Evolutionary conservation across 2,113 vertebrate genomes (phyloP).

Genomic region (Gymnarchus niloticus): DNA sequence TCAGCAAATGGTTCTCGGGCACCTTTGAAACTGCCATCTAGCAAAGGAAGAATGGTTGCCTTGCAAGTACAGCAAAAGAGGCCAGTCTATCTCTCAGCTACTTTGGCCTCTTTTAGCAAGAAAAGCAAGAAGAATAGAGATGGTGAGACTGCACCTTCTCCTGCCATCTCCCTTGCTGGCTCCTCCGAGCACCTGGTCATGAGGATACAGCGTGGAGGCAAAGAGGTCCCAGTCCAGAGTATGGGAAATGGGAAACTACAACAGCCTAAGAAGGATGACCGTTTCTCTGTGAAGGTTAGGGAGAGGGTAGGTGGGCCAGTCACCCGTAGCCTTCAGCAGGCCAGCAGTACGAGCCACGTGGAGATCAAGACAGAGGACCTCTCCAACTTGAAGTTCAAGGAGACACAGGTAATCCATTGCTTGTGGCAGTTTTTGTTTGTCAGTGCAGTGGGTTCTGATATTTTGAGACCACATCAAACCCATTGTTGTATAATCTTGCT

Average conservation of each 20-base stretch:
- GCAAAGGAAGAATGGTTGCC: conserved; percentile 58
- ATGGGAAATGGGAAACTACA: conserved; percentile 56
- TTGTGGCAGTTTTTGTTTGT: neutral
- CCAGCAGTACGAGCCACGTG: conserved; percentile 57
- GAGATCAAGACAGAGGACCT: conserved; percentile 71
- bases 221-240: conserved; percentile 65
- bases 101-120: conserved; percentile 61
- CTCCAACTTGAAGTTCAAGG: conserved; percentile 71
- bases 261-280: conserved; percentile 72
- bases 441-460: neutral
- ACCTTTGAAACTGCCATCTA: conserved; percentile 53
- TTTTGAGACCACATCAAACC: neutral
- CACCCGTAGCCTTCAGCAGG: conserved; percentile 85
- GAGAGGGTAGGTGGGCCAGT: conserved; percentile 81
- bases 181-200: conserved; percentile 47
- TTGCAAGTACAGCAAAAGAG: conserved; percentile 62
- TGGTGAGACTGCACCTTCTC: conserved; percentile 37
- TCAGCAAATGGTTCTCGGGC: conserved; percentile 57
- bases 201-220: conserved; percentile 73
- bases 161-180: conserved; percentile 36
- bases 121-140: conserved; percentile 67
- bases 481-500: neutral
- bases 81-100: conserved; percentile 48
- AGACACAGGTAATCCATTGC: conserved; percentile 53
- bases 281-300: conserved; percentile 70